Evolutionary conservation across 1,140 invertebrate species (phyloP).

Genomic region (Trachymyrmex cornetzi): DNA sequence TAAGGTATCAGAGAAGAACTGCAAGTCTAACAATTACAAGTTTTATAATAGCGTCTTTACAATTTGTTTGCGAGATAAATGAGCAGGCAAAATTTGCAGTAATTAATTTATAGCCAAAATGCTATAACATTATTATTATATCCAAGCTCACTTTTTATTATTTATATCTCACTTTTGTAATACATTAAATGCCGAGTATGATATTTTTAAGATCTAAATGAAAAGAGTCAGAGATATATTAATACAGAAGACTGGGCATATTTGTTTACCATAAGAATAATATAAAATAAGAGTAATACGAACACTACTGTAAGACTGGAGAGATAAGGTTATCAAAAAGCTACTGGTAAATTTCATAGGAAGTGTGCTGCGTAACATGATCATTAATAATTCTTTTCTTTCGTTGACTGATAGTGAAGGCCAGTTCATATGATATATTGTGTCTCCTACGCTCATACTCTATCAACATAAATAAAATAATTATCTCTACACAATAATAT

Average conservation of each 20-base stretch:
- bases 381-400: slow-evolving; percentile 41
- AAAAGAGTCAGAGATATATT: not conserved
- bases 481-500: not conserved
- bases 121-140: slow-evolving; percentile 7
- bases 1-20: not conserved
- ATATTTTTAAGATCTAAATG: slow-evolving; percentile 63
- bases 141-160: not conserved
- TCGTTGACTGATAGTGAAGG: slow-evolving; percentile 19
- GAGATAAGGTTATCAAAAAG: slow-evolving; percentile 49
- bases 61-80: not conserved
- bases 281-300: slow-evolving; percentile 13
- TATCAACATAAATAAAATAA: slow-evolving; percentile 3
- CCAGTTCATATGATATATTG: slow-evolving; percentile 31
- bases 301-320: slow-evolving; percentile 53
- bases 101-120: not conserved
- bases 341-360: slow-evolving; percentile 58
- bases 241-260: not conserved
- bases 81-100: not conserved
- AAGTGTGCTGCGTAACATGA: slow-evolving; percentile 48
- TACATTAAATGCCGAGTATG: slow-evolving; percentile 62
- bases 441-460: slow-evolving; percentile 24
- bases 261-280: not conserved
- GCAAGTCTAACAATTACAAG: not conserved
- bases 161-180: slow-evolving; percentile 23
- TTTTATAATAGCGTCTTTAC: not conserved